Percentiles rank a stretch among this genome's conserved stretches.
phyloP scores from a whole-genome alignment of 2,797 vertebrate species.

The Intellagama lesueurii region DNA sequence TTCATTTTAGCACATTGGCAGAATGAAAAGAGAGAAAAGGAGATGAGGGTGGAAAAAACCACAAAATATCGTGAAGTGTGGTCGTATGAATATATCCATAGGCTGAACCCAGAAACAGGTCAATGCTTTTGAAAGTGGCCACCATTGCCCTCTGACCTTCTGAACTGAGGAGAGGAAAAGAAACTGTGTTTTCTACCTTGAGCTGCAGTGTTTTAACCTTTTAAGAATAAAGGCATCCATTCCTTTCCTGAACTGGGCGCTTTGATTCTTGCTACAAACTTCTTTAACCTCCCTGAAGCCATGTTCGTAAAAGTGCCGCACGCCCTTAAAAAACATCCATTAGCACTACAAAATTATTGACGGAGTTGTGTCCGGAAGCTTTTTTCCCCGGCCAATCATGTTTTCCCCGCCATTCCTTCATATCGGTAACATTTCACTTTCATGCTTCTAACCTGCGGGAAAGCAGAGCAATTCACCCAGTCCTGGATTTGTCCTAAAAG shows the following conservation, averaged over 20 bases:
- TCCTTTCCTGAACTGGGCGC: not conserved
- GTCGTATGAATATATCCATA: not conserved
- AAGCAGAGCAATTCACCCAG: conserved; percentile 67
- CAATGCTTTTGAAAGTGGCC: too few relatives aligned
- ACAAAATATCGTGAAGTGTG: too few relatives aligned
- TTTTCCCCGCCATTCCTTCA: conserved; percentile 63
- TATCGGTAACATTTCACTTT: conserved; percentile 77
- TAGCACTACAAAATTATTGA: conserved; percentile 68
- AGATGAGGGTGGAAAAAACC: too few relatives aligned
- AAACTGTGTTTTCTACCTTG: not conserved
- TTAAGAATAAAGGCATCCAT: not conserved
- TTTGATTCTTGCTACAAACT: not conserved
- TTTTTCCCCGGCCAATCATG: conserved; percentile 64
- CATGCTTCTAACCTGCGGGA: conserved; percentile 70
- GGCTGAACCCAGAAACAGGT: not conserved
- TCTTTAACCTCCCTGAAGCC: not conserved
- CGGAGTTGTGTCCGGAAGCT: conserved; percentile 42
- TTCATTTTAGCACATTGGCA: too few relatives aligned
- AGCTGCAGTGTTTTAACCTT: not conserved
- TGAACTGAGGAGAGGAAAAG: not conserved
- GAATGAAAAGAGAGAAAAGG: too few relatives aligned
- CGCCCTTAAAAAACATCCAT: conserved; percentile 66
- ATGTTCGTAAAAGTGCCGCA: not conserved
- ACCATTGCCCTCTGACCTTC: not conserved
- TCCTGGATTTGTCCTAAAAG: conserved; percentile 65